Evolutionary conservation across 2,113 vertebrate genomes (phyloP), one percentile per base, ranked within the genome.

Genomic region (Melospiza georgiana): DNA sequence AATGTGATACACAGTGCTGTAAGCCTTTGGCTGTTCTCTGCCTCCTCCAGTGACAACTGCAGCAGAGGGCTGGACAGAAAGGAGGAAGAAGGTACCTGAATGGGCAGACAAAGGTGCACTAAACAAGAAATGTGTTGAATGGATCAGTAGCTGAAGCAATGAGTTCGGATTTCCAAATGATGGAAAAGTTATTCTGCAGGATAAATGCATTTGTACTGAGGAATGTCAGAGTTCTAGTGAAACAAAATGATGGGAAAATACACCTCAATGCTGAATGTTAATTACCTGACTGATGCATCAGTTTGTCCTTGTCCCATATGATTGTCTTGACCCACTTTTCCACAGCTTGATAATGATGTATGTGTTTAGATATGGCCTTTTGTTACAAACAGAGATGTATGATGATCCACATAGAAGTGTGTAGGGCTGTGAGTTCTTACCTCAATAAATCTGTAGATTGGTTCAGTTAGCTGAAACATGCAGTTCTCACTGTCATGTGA

Each of bases 41-140:
- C 58, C 13, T 35, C 35, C 35, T 35, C 35, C 35, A 35, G 49
- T 51, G 67, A 52, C 9, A 30, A 6, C n/a, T 1, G 6, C 21
- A 86, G 46, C 22, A 58, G 15, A 18, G 31, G 48, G 12, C 8
- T 61, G 43, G 43, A 35, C 33, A 81, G 55, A 79, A 86, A 62
- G 43, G 51, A 83, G 37, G 54, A 76, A 54, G 31, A 67, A 89
- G 14, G 8, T 51, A 35, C 39, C 48, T 52, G 48, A 82, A 71
- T 13, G n/a, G 54, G 30, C 41, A 84, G 68, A n/a, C 51, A 74
- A 59, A 93, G 12, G 6, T 37, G 11, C 44, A 9, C 28, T 41
- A 33, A 81, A 54, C 11, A 58, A 63, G 12, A 75, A 39, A 14
- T 13, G 28, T 1, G 6, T 19, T 0, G 1, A 35, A 24, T 44